Conservation (phyloP, 2,113 vertebrate genomes). For the Machaerirhynchus nigripectus region DNA sequence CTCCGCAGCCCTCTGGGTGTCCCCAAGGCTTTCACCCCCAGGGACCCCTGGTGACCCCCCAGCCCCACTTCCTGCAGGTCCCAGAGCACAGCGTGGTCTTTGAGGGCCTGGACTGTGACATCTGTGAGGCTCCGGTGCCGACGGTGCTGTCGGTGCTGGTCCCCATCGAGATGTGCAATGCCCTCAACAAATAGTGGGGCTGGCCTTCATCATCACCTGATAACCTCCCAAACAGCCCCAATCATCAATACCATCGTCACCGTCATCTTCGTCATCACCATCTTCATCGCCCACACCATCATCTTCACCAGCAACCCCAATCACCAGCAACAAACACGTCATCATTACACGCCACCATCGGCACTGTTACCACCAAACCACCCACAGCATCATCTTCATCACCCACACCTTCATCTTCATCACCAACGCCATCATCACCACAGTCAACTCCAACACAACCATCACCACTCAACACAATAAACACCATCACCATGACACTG, state of each 20-base stretch:
- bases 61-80: background rate
- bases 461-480: background rate
- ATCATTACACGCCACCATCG: background rate
- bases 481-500: background rate
- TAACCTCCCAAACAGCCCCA: too few relatives aligned
- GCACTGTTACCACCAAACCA: background rate
- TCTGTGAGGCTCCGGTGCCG: background rate
- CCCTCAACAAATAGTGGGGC: background rate
- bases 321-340: background rate
- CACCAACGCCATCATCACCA: background rate
- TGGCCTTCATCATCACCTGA: background rate
- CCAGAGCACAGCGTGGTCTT: background rate
- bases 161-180: background rate
- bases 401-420: too few relatives aligned
- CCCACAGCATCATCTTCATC: background rate
- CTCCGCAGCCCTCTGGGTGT: background rate
- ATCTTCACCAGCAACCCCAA: background rate
- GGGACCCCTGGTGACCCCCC: background rate
- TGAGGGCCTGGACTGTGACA: background rate
- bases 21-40: background rate
- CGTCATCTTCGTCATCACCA: background rate
- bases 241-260: background rate
- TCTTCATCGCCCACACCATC: background rate
- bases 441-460: background rate
- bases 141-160: too few relatives aligned